Evolutionary conservation across 1,140 invertebrate species (phyloP).

Genomic region (Hypothenemus hampei): DNA sequence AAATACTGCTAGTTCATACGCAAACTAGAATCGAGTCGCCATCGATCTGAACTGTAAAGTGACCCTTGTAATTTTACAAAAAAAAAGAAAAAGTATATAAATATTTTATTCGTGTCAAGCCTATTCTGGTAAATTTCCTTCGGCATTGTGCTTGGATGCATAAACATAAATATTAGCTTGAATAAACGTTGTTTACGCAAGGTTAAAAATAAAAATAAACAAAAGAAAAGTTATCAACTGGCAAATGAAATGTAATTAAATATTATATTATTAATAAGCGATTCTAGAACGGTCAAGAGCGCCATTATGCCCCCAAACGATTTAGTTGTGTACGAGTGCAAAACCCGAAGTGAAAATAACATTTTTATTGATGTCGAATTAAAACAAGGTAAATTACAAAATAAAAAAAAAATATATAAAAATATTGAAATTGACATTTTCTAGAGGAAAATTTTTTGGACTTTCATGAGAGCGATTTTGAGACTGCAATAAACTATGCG

Average conservation of each 20-base stretch:
- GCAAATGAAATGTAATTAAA: too few species aligned
- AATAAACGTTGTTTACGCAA: not conserved
- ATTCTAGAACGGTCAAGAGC: constrained; percentile 2
- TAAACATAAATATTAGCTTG: not conserved
- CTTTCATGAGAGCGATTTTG: constrained; percentile 44
- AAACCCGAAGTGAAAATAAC: too few species aligned
- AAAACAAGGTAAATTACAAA: not conserved
- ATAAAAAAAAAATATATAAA: not conserved
- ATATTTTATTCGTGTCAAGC: not conserved
- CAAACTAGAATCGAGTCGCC: constrained; percentile 10
- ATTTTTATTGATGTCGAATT: constrained; percentile 7
- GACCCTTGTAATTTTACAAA: not conserved
- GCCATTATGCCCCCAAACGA: constrained; percentile 9
- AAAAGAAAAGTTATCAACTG: not conserved
- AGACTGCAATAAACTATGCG: constrained; percentile 52
- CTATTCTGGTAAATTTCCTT: not conserved
- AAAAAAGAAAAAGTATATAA: not conserved
- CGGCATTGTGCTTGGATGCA: not conserved
- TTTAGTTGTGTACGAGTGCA: not conserved
- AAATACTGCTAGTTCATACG: too few species aligned
- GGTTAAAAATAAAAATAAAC: not conserved
- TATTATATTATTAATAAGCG: constrained; percentile 1
- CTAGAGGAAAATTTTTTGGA: not conserved
- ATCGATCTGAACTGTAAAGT: constrained; percentile 9
- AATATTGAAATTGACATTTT: not conserved